A percentile compares a stretch with the other conserved stretches of the same genome.
Evolutionary conservation across 2,888 invertebrate genomes (phyloP).

Genomic region (Eristalis pertinax): DNA sequence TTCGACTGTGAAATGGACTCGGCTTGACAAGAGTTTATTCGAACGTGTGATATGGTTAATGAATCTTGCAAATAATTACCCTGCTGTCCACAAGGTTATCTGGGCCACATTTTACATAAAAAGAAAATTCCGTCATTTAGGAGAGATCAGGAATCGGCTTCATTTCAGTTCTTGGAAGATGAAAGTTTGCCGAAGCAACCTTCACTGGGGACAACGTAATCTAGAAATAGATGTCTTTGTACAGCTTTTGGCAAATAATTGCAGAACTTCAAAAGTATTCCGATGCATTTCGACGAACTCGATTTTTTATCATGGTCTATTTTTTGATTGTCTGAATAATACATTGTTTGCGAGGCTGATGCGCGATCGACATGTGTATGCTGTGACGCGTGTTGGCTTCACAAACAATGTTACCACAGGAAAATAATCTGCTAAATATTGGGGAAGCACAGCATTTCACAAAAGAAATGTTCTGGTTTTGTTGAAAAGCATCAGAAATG

Average conservation of each 20-base stretch:
- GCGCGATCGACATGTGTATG: neutral
- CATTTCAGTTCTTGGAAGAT: no score
- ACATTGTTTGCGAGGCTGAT: neutral
- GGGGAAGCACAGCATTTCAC: neutral
- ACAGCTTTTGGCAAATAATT: neutral
- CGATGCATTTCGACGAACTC: neutral
- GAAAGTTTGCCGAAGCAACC: no score
- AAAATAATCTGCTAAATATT: neutral
- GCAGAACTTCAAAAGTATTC: no score
- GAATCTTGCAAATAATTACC: neutral
- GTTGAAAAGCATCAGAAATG: no score
- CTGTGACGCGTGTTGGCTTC: neutral
- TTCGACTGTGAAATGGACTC: no score
- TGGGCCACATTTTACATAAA: no score
- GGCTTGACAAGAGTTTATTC: no score
- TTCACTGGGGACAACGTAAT: neutral
- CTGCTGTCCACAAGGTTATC: neutral
- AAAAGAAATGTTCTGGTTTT: neutral
- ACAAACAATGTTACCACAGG: neutral
- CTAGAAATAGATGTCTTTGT: neutral
- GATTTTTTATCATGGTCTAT: neutral
- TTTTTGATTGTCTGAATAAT: neutral
- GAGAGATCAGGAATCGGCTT: no score
- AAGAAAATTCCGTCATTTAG: no score
- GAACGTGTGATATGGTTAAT: neutral